A percentile compares a stretch with the other conserved stretches of the same genome.
Evolutionary conservation across 2,888 invertebrate genomes (phyloP).

Genomic region (Crocallis elinguaria): DNA sequence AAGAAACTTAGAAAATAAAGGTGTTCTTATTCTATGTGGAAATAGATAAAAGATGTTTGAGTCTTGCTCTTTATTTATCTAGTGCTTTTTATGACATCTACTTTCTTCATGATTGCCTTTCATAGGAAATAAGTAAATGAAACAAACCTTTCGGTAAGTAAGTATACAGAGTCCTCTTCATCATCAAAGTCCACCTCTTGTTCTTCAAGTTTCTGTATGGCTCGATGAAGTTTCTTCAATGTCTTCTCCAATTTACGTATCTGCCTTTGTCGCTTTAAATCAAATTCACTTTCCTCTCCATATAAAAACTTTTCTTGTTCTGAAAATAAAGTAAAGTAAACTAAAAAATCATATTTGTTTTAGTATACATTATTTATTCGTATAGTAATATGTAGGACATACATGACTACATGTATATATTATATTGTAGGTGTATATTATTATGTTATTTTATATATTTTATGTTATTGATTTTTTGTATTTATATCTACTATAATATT

Average conservation of each 20-base stretch:
- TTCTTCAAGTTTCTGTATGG: slow-evolving; percentile 88
- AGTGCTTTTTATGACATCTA: slow-evolving; percentile 28
- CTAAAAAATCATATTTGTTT: too few relatives aligned
- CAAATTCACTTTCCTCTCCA: slow-evolving; percentile 64
- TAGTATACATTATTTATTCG: too few relatives aligned
- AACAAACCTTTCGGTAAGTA: slow-evolving; percentile 86
- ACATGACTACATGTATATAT: too few relatives aligned
- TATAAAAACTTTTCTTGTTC: slow-evolving; percentile 49
- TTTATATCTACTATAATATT: too few relatives aligned
- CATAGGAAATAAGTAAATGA: neutral
- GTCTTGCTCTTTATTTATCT: slow-evolving; percentile 35
- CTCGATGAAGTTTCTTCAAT: slow-evolving; percentile 86
- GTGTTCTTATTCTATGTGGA: too few relatives aligned
- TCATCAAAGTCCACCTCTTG: slow-evolving; percentile 90
- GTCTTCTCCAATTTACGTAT: slow-evolving; percentile 85
- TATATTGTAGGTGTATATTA: too few relatives aligned
- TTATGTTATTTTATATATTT: too few relatives aligned
- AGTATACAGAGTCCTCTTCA: slow-evolving; percentile 89
- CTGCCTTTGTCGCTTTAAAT: slow-evolving; percentile 78
- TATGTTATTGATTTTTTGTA: too few relatives aligned
- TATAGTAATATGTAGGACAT: too few relatives aligned
- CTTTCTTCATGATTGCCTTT: neutral
- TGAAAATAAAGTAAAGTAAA: too few relatives aligned
- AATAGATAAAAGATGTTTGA: too few relatives aligned
- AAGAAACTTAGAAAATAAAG: too few relatives aligned